Evolutionary conservation across 35 echinoderm and acorn worm genomes (phyloP).

Genomic region (Lytechinus variegatus): DNA sequence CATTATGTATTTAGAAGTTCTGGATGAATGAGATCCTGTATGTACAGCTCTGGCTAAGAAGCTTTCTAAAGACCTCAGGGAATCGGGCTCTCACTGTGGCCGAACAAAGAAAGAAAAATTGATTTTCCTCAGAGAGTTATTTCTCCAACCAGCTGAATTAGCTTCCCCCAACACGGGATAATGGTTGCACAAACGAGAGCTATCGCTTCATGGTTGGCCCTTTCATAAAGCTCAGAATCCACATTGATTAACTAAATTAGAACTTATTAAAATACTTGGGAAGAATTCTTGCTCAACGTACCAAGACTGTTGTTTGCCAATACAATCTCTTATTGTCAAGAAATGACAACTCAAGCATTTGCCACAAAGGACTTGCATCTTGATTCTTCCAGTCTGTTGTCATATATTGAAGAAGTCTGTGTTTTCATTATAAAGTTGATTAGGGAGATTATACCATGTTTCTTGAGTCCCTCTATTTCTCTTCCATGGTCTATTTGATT

Average conservation of each 20-base stretch:
- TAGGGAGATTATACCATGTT: no score
- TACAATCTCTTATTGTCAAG: background rate
- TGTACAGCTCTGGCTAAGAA: background rate
- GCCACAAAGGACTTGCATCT: no score
- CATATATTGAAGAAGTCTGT: no score
- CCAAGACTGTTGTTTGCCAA: conserved; percentile 24
- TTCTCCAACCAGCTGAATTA: conserved; percentile 23
- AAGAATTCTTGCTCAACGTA: background rate
- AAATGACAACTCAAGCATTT: background rate
- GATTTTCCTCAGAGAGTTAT: background rate
- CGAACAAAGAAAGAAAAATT: background rate
- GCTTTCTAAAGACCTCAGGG: background rate
- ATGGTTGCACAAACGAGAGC: background rate
- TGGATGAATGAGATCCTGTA: background rate
- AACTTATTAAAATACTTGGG: conserved; percentile 17
- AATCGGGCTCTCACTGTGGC: background rate
- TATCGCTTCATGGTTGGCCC: background rate
- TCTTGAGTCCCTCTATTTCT: no score
- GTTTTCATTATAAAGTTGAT: no score
- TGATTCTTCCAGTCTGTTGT: no score
- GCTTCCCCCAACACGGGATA: conserved; percentile 8
- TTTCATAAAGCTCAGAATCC: background rate
- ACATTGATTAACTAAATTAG: conserved; percentile 30
- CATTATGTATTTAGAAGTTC: background rate
- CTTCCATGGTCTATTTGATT: no score